These are phyloP conservation scores for Dendrolimus pini DNA, from an alignment of 2,888 invertebrate species.

Conservation along the genomic window DNA sequence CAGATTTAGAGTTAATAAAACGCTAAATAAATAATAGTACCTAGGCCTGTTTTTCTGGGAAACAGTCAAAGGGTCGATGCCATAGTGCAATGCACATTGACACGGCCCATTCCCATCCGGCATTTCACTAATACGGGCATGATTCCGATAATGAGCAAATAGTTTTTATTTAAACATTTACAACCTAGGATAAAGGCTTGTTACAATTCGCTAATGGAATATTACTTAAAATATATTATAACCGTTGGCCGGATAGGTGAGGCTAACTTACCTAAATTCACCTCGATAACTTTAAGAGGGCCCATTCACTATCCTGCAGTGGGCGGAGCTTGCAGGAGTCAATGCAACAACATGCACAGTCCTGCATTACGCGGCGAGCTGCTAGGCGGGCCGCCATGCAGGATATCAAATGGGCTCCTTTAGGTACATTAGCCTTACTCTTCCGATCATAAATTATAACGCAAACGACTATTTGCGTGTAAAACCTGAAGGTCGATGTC, in stretches of 20 bases:
- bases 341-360: too few species aligned
- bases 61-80: constrained; percentile 8
- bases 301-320: too few species aligned
- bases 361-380: too few species aligned
- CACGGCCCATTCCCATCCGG: constrained; percentile 5
- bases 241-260: too few species aligned
- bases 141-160: constrained; percentile 73
- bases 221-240: constrained; percentile 50
- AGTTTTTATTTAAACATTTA: constrained; percentile 57
- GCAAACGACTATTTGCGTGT: constrained; percentile 42
- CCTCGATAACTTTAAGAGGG: too few species aligned
- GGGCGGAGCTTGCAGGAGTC: too few species aligned
- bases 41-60: constrained; percentile 40
- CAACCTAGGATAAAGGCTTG: constrained; percentile 50
- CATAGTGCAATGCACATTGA: too few species aligned
- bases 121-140: constrained; percentile 61
- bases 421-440: too few species aligned
- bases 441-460: constrained; percentile 19
- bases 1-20: constrained; percentile 37
- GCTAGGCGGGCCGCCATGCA: too few species aligned
- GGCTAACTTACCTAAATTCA: too few species aligned
- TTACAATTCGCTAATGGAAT: constrained; percentile 71
- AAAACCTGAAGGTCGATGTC: constrained; percentile 26
- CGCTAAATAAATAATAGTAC: constrained; percentile 34
- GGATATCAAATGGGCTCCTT: too few species aligned